phyloP scores from a whole-genome alignment of 2,113 vertebrate genomes.

The Quiscalus mexicanus region DNA sequence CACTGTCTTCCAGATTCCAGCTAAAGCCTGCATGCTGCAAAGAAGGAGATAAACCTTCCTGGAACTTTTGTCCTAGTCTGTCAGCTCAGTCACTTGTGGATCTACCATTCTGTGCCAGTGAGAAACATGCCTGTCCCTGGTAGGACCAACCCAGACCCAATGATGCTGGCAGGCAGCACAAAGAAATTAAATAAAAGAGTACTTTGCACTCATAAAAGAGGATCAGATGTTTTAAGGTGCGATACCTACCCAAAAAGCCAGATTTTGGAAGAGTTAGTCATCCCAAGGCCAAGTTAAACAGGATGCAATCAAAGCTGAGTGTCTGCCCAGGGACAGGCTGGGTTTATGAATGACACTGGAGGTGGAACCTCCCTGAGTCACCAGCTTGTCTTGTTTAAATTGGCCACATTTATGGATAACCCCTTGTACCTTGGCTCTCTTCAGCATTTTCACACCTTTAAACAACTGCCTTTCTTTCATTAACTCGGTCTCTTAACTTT shows the following conservation, averaged over 20 bases:
- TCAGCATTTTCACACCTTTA: conserved; percentile 19
- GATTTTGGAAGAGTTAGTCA: not conserved
- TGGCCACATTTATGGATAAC: not conserved
- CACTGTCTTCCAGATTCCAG: not conserved
- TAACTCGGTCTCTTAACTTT: not conserved
- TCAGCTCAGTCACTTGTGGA: not conserved
- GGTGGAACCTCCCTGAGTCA: not conserved
- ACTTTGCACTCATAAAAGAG: not conserved
- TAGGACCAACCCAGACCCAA: not conserved
- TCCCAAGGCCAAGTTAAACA: conserved; percentile 12
- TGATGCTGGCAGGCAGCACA: not conserved
- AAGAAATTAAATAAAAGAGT: not conserved
- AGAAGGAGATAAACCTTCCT: not conserved
- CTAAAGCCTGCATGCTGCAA: not conserved
- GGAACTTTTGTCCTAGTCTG: not conserved
- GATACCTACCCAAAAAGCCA: not conserved
- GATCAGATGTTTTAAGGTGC: conserved; percentile 20
- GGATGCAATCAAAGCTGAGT: not conserved
- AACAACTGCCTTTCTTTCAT: conserved; percentile 2
- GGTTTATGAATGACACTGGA: conserved; percentile 9
- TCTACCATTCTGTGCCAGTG: not conserved
- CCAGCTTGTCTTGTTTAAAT: conserved; percentile 23
- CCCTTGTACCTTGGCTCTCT: conserved; percentile 5
- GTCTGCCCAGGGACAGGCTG: not conserved
- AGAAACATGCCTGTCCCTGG: not conserved